A percentile compares a stretch with the other conserved stretches of the same genome.
These are phyloP conservation scores for Oryctes rhinoceros DNA, from an alignment of 1,140 invertebrate species.

Conservation along the genomic window DNA sequence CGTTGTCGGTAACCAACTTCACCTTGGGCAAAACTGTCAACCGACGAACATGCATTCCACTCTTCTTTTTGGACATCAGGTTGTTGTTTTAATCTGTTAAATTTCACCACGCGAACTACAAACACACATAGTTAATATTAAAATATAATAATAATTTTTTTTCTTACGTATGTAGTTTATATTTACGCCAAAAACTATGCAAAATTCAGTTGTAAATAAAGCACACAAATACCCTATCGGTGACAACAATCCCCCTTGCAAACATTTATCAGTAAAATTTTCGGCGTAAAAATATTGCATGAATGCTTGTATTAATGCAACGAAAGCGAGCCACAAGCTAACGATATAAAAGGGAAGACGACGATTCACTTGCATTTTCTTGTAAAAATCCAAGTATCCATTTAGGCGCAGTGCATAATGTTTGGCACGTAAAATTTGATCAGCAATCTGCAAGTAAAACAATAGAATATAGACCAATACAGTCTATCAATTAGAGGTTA, in stretches of 20 bases:
- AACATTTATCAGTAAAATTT: conserved; percentile 68
- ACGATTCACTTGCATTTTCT: conserved; percentile 68
- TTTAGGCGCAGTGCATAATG: conserved; percentile 69
- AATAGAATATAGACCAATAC: background rate
- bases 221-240: conserved; percentile 67
- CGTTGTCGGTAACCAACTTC: conserved; percentile 68
- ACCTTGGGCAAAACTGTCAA: conserved; percentile 63
- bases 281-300: conserved; percentile 71
- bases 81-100: conserved; percentile 66
- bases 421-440: conserved; percentile 66
- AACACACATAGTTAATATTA: conserved; percentile 24
- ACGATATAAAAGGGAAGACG: conserved; percentile 70
- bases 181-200: conserved; percentile 66
- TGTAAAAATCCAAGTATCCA: conserved; percentile 75
- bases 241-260: conserved; percentile 65
- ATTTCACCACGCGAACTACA: conserved; percentile 67
- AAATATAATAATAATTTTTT: background rate
- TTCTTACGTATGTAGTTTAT: conserved; percentile 69
- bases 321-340: conserved; percentile 70
- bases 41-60: conserved; percentile 64
- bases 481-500: background rate
- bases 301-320: conserved; percentile 67
- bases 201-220: conserved; percentile 66
- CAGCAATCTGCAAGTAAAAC: conserved; percentile 62
- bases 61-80: conserved; percentile 68